A percentile compares a stretch with the other conserved stretches of the same genome.
Conservation (phyloP, 2,888 invertebrate species). For the Oscheius onirici region DNA sequence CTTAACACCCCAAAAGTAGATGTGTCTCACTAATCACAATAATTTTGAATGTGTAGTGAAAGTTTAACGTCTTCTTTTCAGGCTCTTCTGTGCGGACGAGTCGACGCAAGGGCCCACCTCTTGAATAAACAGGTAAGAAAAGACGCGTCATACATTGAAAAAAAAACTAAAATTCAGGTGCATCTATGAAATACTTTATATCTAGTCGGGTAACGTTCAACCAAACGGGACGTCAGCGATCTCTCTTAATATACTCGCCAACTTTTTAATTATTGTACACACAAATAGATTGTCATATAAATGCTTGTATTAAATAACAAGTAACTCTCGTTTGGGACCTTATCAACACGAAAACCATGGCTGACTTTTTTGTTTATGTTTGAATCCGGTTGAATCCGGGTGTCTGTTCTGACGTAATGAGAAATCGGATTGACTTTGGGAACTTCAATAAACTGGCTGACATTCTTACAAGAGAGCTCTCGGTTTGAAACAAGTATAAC, state of each 20-base stretch:
- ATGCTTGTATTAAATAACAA: slow-evolving; percentile 11
- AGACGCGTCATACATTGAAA: not conserved
- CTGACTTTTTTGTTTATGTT: too few species aligned
- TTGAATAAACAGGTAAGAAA: slow-evolving; percentile 43
- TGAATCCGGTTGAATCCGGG: not conserved
- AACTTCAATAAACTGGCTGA: too few species aligned
- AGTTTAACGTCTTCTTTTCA: not conserved
- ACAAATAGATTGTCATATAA: slow-evolving; percentile 16
- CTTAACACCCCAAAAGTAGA: not conserved
- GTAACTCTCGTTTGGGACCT: too few species aligned
- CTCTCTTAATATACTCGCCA: slow-evolving; percentile 28
- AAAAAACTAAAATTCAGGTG: slow-evolving; percentile 17
- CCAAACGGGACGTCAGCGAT: slow-evolving; percentile 21
- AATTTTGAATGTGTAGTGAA: not conserved
- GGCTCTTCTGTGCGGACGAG: slow-evolving; percentile 33
- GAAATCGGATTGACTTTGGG: not conserved
- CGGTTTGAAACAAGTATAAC: too few species aligned
- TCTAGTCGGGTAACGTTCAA: slow-evolving; percentile 18
- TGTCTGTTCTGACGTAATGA: not conserved
- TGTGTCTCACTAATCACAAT: not conserved
- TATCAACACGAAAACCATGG: too few species aligned
- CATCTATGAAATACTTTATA: slow-evolving; percentile 19
- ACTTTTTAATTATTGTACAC: slow-evolving; percentile 2
- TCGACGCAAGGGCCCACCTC: slow-evolving; percentile 37
- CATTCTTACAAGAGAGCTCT: too few species aligned